phyloP scores from a whole-genome alignment of 2,888 invertebrate genomes.

The Acheta domesticus region DNA sequence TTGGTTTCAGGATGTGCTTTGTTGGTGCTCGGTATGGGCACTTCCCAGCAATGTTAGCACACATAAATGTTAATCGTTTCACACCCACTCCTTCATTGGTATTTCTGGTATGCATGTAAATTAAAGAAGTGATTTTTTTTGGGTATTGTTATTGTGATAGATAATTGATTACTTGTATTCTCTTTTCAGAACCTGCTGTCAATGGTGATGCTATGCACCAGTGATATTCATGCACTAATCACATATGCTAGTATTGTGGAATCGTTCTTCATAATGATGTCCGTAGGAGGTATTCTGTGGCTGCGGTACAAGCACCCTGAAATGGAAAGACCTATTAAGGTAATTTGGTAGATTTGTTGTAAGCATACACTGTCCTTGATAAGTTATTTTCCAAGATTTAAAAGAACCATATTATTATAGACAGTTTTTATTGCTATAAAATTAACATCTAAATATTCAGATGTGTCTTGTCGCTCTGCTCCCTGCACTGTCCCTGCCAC shows the following conservation, averaged over 20 bases:
- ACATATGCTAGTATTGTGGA: conserved; percentile 91
- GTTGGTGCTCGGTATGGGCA: conserved; percentile 88
- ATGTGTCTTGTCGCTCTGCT: too few species aligned
- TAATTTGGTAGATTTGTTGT: conserved; percentile 43
- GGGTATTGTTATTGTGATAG: not conserved
- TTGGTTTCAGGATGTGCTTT: conserved; percentile 67
- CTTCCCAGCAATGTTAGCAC: conserved; percentile 75
- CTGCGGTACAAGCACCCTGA: conserved; percentile 76
- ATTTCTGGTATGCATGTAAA: conserved; percentile 64
- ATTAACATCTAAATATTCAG: not conserved
- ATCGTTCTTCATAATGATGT: conserved; percentile 84
- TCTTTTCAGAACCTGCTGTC: conserved; percentile 73
- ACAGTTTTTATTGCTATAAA: not conserved
- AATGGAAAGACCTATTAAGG: conserved; percentile 80
- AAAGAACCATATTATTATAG: not conserved
- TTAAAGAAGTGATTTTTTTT: conserved; percentile 21
- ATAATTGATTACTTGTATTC: not conserved
- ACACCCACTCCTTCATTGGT: conserved; percentile 79
- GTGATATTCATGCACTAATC: conserved; percentile 80
- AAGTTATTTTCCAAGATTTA: not conserved
- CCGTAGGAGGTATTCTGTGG: conserved; percentile 80
- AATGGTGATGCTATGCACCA: conserved; percentile 76
- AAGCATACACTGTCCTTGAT: not conserved
- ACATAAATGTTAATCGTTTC: conserved; percentile 69
- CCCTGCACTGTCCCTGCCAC: too few species aligned